Conservation (phyloP, 1,140 invertebrate species). For the Pseudomyrmex sp. region DNA sequence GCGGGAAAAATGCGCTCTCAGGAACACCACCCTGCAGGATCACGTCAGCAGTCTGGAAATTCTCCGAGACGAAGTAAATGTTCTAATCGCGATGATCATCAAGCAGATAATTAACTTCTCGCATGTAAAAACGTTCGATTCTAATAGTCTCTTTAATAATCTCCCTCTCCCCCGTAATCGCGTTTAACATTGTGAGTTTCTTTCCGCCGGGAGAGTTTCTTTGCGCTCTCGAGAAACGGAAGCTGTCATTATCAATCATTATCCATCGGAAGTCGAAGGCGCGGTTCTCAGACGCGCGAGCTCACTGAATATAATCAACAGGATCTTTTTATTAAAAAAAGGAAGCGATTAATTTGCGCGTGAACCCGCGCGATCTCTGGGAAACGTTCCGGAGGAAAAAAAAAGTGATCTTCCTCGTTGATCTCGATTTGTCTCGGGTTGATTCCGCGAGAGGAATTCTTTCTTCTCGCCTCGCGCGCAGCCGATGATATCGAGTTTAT, state of each 20-base stretch:
- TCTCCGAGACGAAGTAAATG: slow-evolving; percentile 92
- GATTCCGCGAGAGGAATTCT: slow-evolving; percentile 8
- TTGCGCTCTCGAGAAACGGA: slow-evolving; percentile 4
- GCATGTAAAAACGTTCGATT: not conserved
- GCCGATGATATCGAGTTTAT: slow-evolving; percentile 50
- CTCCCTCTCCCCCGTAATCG: not conserved
- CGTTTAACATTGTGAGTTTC: slow-evolving; percentile 13
- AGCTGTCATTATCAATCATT: slow-evolving; percentile 47
- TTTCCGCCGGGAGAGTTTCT: not conserved
- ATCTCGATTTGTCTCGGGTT: slow-evolving; percentile 38
- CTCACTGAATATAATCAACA: slow-evolving; percentile 38
- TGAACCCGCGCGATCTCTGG: slow-evolving; percentile 4
- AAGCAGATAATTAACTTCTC: slow-evolving; percentile 2
- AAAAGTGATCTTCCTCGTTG: slow-evolving; percentile 57
- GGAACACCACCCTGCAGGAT: slow-evolving; percentile 90
- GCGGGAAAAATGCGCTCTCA: slow-evolving; percentile 93
- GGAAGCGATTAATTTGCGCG: slow-evolving; percentile 52
- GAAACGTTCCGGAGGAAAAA: slow-evolving; percentile 21
- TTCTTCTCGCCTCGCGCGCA: slow-evolving; percentile 51
- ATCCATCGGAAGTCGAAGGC: slow-evolving; percentile 25
- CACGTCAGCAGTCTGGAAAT: slow-evolving; percentile 95
- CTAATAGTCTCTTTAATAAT: not conserved
- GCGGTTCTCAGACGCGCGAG: slow-evolving; percentile 26
- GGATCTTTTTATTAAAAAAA: slow-evolving; percentile 28
- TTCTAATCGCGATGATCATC: slow-evolving; percentile 1